phyloP scores from a whole-genome alignment of 2,888 invertebrate genomes.

The Thelaira solivaga region DNA sequence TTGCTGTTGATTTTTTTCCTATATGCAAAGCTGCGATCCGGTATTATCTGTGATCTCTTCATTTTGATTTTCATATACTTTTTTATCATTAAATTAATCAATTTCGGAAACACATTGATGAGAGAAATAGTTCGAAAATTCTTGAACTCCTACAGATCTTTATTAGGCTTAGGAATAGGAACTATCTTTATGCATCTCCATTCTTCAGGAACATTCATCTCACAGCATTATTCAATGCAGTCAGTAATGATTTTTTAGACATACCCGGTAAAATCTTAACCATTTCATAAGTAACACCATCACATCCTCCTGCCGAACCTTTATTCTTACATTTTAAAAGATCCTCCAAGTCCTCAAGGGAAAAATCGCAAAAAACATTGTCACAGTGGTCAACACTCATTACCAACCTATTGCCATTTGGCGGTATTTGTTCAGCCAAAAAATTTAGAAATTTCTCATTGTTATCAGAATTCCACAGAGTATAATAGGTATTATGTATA shows the following conservation, averaged over 20 bases:
- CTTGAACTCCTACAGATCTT: slow-evolving; percentile 1
- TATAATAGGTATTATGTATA: not conserved
- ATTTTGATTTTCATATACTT: not conserved
- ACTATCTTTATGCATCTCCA: slow-evolving; percentile 29
- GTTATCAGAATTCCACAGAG: not conserved
- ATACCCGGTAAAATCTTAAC: not conserved
- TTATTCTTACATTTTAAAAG: not conserved
- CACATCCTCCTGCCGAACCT: not conserved
- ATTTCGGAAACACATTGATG: slow-evolving; percentile 27
- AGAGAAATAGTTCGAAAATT: slow-evolving; percentile 25
- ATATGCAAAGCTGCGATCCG: slow-evolving; percentile 18
- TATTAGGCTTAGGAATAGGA: not conserved
- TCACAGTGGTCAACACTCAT: no score
- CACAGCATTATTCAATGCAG: not conserved
- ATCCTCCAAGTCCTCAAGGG: not conserved
- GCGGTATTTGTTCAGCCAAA: not conserved
- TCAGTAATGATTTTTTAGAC: not conserved
- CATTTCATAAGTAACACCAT: not conserved
- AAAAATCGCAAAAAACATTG: no score
- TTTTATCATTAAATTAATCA: slow-evolving; percentile 29
- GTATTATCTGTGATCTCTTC: not conserved
- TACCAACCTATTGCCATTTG: no score
- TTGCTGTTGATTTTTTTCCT: slow-evolving; percentile 17
- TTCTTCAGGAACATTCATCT: not conserved
- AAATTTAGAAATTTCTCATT: not conserved